These are phyloP conservation scores for Monodelphis domestica DNA, from an alignment of 2,797 vertebrate species.

Conservation along the genomic window DNA sequence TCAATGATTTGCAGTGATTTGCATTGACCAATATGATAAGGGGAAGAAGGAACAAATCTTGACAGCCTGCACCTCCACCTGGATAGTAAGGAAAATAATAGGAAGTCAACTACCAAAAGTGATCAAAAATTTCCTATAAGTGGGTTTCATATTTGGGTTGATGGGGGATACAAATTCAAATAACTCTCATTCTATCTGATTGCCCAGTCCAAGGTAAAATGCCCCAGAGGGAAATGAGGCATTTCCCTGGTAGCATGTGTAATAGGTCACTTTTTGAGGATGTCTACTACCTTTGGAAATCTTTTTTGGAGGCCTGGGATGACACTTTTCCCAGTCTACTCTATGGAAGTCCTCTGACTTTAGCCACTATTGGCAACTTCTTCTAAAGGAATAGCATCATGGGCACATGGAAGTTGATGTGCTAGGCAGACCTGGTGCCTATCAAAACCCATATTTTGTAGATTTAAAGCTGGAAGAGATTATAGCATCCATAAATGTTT, in stretches of 20 bases:
- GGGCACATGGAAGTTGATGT: neutral
- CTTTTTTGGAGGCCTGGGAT: neutral
- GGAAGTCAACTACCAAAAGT: neutral
- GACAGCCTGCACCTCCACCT: neutral
- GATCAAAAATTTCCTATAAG: neutral
- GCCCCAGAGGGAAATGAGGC: neutral
- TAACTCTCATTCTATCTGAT: neutral
- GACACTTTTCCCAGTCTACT: neutral
- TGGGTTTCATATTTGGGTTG: neutral
- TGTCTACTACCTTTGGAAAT: fast-evolving
- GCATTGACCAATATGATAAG: neutral
- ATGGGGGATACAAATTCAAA: neutral
- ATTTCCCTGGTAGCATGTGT: neutral
- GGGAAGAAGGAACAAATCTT: constrained; percentile 38
- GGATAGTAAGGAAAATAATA: neutral
- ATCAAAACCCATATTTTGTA: neutral
- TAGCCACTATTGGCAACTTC: neutral
- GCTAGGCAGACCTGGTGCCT: neutral
- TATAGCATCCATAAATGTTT: neutral
- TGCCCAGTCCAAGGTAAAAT: neutral
- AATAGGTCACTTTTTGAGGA: neutral
- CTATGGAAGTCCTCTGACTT: neutral
- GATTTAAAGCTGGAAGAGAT: neutral
- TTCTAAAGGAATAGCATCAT: neutral
- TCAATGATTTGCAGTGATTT: constrained; percentile 57